A percentile compares a stretch with the other conserved stretches of the same genome.
phyloP scores from a whole-genome alignment of 2,888 invertebrate species.

The Chironomus riparius region DNA sequence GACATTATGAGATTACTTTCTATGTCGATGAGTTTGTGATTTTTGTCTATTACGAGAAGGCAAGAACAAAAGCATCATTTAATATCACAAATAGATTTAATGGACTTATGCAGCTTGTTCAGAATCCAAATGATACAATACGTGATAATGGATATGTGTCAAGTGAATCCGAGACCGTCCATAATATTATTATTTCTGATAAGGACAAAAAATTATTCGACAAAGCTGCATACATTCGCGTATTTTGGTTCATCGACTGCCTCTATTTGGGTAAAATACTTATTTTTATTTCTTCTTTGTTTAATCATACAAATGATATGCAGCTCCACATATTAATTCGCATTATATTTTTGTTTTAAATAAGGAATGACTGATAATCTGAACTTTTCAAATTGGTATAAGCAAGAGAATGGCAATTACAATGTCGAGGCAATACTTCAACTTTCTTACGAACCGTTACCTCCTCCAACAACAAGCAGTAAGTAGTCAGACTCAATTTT shows the following conservation, averaged over 20 bases:
- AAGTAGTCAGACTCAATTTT: too few relatives aligned
- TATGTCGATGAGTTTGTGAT: background rate
- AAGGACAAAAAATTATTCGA: conserved; percentile 51
- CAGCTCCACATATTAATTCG: background rate
- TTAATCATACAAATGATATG: background rate
- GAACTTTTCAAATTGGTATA: conserved; percentile 54
- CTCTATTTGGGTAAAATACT: conserved; percentile 47
- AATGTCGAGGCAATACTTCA: conserved; percentile 61
- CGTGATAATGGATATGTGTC: conserved; percentile 54
- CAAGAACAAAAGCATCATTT: background rate
- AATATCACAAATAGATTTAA: conserved; percentile 26
- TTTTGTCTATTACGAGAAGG: conserved; percentile 4
- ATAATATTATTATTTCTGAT: conserved; percentile 49
- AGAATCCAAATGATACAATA: conserved; percentile 50
- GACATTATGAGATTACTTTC: background rate
- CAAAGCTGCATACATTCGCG: conserved; percentile 49
- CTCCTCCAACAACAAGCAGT: conserved; percentile 29
- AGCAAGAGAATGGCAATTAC: conserved; percentile 50
- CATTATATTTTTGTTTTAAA: background rate
- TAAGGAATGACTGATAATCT: conserved; percentile 49
- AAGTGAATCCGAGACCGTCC: conserved; percentile 49
- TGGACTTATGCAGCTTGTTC: conserved; percentile 40
- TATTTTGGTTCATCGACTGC: conserved; percentile 77
- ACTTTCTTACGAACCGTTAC: conserved; percentile 53
- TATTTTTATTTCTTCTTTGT: background rate